Percentiles rank a stretch among this genome's conserved stretches.
Conservation (phyloP, 2,113 vertebrate species). For the Seriola rivoliana region DNA sequence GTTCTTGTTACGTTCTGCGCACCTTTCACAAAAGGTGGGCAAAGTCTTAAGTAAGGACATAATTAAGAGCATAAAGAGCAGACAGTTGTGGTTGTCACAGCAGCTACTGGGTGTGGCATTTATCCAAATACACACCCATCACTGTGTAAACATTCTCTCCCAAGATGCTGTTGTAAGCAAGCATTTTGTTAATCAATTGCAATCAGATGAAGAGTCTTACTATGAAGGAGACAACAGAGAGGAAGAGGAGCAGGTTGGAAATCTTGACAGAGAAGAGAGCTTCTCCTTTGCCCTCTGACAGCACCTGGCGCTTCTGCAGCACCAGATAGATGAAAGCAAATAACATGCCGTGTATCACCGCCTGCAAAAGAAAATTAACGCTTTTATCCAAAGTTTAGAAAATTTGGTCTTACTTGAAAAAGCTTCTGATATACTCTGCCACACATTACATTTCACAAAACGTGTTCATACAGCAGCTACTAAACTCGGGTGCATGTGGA, state of each 20-base stretch:
- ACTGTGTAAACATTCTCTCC: background rate
- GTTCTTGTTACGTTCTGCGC: background rate
- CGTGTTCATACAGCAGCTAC: background rate
- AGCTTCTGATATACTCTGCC: background rate
- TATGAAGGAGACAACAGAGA: conserved; percentile 92
- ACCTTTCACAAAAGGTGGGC: background rate
- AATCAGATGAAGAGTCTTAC: conserved; percentile 81
- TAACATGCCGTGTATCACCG: conserved; percentile 94
- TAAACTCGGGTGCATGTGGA: background rate
- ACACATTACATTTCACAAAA: background rate
- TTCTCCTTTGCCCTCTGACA: conserved; percentile 95
- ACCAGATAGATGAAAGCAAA: conserved; percentile 96
- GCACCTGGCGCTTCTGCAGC: conserved; percentile 91
- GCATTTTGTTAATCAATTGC: background rate
- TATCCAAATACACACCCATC: background rate
- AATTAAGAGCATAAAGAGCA: background rate
- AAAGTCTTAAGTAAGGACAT: background rate
- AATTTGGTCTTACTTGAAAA: background rate
- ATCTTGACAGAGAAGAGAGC: conserved; percentile 91
- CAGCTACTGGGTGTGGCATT: background rate
- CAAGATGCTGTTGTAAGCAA: background rate
- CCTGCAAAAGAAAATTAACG: conserved; percentile 80
- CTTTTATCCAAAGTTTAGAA: background rate
- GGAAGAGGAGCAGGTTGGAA: conserved; percentile 92
- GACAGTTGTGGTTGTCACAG: background rate